Evolutionary conservation across 2,888 invertebrate genomes (phyloP).

Genomic region (Drepana falcataria): DNA sequence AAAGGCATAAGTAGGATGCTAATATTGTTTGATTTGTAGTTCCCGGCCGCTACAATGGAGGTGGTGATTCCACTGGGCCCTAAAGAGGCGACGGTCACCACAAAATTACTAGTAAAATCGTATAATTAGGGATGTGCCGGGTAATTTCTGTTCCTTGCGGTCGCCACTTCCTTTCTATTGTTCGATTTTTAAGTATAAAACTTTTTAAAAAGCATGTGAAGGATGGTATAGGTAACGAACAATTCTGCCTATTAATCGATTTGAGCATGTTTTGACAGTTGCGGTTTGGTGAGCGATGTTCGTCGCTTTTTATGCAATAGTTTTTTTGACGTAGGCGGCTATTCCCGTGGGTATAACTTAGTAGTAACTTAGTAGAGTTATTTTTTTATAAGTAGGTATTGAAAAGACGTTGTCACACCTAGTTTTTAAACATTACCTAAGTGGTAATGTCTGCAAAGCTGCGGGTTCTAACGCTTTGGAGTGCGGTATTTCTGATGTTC

Average conservation of each 20-base stretch:
- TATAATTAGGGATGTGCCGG: constrained; percentile 67
- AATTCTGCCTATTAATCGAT: constrained; percentile 58
- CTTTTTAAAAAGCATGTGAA: constrained; percentile 31
- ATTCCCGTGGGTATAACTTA: constrained; percentile 9
- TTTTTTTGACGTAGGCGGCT: constrained; percentile 29
- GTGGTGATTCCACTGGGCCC: constrained; percentile 59
- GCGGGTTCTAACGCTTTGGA: no score
- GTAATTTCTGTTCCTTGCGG: constrained; percentile 68
- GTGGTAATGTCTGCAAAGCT: no score
- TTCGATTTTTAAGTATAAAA: constrained; percentile 37
- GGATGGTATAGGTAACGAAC: constrained; percentile 36
- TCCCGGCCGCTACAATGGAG: constrained; percentile 49
- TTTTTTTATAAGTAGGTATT: no score
- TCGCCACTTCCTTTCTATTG: constrained; percentile 72
- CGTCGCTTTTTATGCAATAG: constrained; percentile 21
- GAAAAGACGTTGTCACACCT: no score
- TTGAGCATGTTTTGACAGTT: constrained; percentile 67
- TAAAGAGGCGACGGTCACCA: constrained; percentile 43
- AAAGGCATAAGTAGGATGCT: constrained; percentile 39
- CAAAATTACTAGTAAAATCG: constrained; percentile 69
- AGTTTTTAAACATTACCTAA: no score
- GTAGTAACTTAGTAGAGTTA: no score
- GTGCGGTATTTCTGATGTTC: no score
- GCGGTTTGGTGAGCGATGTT: constrained; percentile 58
- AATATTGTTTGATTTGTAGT: constrained; percentile 67